A percentile compares a stretch with the other conserved stretches of the same genome.
phyloP scores from a whole-genome alignment of 1,140 invertebrate species.

The Macrobrachium rosenbergii region DNA sequence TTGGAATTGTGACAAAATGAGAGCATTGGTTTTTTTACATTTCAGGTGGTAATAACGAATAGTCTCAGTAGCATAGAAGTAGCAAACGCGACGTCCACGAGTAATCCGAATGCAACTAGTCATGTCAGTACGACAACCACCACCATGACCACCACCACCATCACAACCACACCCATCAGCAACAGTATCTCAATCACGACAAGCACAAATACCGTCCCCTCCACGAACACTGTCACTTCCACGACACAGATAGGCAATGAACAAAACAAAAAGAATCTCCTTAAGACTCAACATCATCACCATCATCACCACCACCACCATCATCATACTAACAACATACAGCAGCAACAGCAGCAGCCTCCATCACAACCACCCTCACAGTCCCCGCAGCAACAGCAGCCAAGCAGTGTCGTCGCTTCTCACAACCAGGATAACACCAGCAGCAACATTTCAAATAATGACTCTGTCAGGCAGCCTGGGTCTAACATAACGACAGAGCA shows the following conservation, averaged over 20 bases:
- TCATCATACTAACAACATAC: slow-evolving; percentile 42
- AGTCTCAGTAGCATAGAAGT: slow-evolving; percentile 29
- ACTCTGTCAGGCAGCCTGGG: slow-evolving; percentile 34
- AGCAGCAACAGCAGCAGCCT: slow-evolving; percentile 57
- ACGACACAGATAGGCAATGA: slow-evolving; percentile 49
- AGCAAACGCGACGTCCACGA: neutral
- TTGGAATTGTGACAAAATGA: neutral
- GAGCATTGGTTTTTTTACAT: neutral
- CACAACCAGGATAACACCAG: slow-evolving; percentile 14
- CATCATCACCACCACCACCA: slow-evolving; percentile 50
- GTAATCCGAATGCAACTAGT: slow-evolving; percentile 15
- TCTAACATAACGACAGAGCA: slow-evolving; percentile 41
- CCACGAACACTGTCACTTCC: slow-evolving; percentile 31
- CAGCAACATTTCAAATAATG: slow-evolving; percentile 42
- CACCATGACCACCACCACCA: slow-evolving; percentile 20
- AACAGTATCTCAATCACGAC: slow-evolving; percentile 3
- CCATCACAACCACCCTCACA: slow-evolving; percentile 41
- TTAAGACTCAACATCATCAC: slow-evolving; percentile 57
- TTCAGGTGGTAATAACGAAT: slow-evolving; percentile 43
- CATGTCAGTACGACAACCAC: neutral
- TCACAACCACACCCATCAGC: slow-evolving; percentile 13
- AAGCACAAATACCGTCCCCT: slow-evolving; percentile 10
- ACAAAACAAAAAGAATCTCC: slow-evolving; percentile 61
- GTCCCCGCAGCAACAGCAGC: slow-evolving; percentile 16
- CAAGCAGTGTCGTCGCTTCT: neutral